Base-by-base conservation (phyloP, 2,797 vertebrate species). In the Columba guinea region DNA sequence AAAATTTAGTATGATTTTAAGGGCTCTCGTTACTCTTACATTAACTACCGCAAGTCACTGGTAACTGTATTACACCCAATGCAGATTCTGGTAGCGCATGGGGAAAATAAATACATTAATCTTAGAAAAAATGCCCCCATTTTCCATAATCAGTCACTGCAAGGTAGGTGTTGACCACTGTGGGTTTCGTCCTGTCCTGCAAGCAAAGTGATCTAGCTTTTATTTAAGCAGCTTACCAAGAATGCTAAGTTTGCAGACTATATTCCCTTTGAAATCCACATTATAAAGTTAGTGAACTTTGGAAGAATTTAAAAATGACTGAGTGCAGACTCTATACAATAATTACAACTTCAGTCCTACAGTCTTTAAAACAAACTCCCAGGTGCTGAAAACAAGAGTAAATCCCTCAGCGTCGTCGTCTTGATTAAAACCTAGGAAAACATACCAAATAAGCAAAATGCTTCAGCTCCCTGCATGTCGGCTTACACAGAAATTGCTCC, bases 1-100 rank as follows among this genome's bases (percentile, higher is more conserved):
- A 67, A 81, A 82, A 56, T 14, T 20, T 3, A 32, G 5, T 22
- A 5, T 37, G 15, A 53, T 37, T 79, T 37, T 53, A 77, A 91
- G 26, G 12, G 60, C 24, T 85, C 8, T 73, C 21, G 30, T 19
- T 60, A 53, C 17, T 70, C 55, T 37, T 55, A 30, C 8, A 30
- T n/a, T 34, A 77, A 48, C 7, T n/a, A 63, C 6, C 41, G 3
- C 26, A 77, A 69, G 41, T 73, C 59, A 87, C 10, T 79, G 62
- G 2, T 35, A 92, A 59, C 41, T 44, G 41, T 16, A n/a, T 13
- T 63, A 62, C 3, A 82, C 9, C 10, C 59, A 44, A 87, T 35
- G 24, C 48, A 89, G 52, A 44, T 5, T n/a, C 41, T 5, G 23
- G 30, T 5, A 58, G 73, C 2, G 4, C 9, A 32, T 0, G 3